Evolutionary conservation across 2,113 vertebrate species (phyloP).

Genomic region (Zosterops pallidus): DNA sequence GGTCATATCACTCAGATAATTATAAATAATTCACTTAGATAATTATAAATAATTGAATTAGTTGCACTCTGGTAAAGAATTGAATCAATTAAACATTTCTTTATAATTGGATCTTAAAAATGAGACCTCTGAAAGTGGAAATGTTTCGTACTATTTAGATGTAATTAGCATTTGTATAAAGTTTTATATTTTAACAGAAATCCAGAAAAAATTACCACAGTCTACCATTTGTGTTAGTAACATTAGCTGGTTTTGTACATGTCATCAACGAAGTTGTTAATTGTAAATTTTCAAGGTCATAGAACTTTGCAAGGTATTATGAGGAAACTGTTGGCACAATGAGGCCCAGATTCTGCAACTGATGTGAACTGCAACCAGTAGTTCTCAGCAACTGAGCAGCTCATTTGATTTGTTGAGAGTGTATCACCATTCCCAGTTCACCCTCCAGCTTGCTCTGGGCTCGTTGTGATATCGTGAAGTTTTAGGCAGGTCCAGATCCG

Average conservation of each 20-base stretch:
- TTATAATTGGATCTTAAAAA: slow-evolving; percentile 63
- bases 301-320: not conserved
- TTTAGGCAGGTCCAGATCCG: too few species aligned
- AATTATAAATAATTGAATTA: slow-evolving; percentile 72
- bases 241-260: not conserved
- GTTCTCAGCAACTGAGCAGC: not conserved
- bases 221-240: not conserved
- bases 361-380: not conserved
- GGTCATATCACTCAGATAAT: slow-evolving; percentile 28
- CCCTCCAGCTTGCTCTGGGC: too few species aligned
- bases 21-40: slow-evolving; percentile 60
- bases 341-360: not conserved
- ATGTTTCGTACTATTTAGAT: not conserved
- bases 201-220: not conserved
- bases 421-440: too few species aligned
- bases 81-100: slow-evolving; percentile 50
- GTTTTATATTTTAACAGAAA: slow-evolving; percentile 54
- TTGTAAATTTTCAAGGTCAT: not conserved
- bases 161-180: slow-evolving; percentile 57
- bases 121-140: slow-evolving; percentile 29
- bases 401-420: not conserved
- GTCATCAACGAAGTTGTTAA: not conserved
- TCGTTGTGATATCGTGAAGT: too few species aligned
- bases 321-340: not conserved
- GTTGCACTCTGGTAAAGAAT: slow-evolving; percentile 36